phyloP scores from a whole-genome alignment of 2,797 vertebrate genomes.

The Triplophysa bombifrons region DNA sequence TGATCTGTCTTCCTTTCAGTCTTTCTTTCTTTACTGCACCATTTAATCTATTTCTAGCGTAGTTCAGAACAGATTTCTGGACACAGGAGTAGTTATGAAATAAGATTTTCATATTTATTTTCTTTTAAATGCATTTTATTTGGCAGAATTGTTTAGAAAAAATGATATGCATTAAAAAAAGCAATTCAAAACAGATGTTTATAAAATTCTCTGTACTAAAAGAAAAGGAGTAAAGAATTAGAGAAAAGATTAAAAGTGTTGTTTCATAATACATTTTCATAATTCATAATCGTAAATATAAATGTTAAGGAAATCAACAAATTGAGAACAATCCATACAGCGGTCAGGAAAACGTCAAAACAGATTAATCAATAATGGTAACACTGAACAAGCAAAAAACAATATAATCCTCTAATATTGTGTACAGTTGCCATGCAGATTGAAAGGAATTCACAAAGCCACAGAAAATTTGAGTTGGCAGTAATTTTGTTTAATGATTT shows the following conservation, averaged over 20 bases:
- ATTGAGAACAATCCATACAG: conserved; percentile 9
- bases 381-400: conserved; percentile 1
- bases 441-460: conserved; percentile 19
- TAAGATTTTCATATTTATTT: too few relatives aligned
- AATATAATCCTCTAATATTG: conserved; percentile 37
- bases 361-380: conserved; percentile 17
- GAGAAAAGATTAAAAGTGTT: not conserved
- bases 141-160: too few relatives aligned
- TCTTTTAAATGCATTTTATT: too few relatives aligned
- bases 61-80: not conserved
- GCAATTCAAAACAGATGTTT: not conserved
- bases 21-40: conserved; percentile 12
- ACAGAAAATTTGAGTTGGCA: conserved; percentile 32
- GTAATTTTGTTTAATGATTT: conserved; percentile 49
- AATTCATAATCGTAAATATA: conserved; percentile 31
- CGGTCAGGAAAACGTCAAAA: conserved; percentile 36
- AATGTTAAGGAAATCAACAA: conserved; percentile 26
- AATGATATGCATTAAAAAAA: too few relatives aligned
- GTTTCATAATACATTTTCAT: not conserved
- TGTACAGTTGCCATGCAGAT: conserved; percentile 44
- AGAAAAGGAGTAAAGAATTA: not conserved
- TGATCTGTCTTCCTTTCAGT: conserved; percentile 7
- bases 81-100: not conserved
- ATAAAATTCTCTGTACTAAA: not conserved
- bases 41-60: conserved; percentile 5